A percentile compares a stretch with the other conserved stretches of the same genome.
Evolutionary conservation across 2,888 invertebrate species (phyloP).

Genomic region (Lasioglossum figueresi): DNA sequence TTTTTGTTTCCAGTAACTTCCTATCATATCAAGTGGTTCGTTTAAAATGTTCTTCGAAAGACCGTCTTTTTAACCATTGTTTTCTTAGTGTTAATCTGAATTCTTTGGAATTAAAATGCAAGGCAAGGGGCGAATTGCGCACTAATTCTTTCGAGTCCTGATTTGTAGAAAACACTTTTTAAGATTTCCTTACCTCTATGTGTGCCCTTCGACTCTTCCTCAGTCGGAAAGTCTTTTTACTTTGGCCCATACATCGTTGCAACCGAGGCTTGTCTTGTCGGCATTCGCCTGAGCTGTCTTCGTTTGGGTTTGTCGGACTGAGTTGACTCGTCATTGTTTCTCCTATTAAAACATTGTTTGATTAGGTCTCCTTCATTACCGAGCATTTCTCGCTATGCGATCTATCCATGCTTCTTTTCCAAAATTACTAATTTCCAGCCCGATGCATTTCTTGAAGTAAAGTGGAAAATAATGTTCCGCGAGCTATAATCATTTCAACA

Average conservation of each 20-base stretch:
- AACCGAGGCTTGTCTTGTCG: slow-evolving; percentile 88
- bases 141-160: not conserved
- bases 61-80: no score
- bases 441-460: slow-evolving; percentile 27
- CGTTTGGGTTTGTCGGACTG: slow-evolving; percentile 89
- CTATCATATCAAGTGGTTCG: no score
- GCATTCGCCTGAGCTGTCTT: slow-evolving; percentile 88
- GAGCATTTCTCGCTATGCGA: slow-evolving; percentile 47
- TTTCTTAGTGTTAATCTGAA: not conserved
- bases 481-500: slow-evolving; percentile 32
- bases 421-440: slow-evolving; percentile 36
- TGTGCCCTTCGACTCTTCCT: slow-evolving; percentile 91
- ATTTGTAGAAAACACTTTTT: not conserved
- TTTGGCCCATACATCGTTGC: slow-evolving; percentile 96
- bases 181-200: slow-evolving; percentile 86
- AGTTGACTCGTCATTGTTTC: slow-evolving; percentile 91
- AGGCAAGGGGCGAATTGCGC: not conserved
- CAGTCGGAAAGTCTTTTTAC: slow-evolving; percentile 96
- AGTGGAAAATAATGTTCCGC: slow-evolving; percentile 13
- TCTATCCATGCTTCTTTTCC: slow-evolving; percentile 62
- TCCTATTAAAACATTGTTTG: slow-evolving; percentile 84
- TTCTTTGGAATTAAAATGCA: not conserved
- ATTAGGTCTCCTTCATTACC: slow-evolving; percentile 26
- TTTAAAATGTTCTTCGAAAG: no score
- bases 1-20: no score